phyloP scores from a whole-genome alignment of 2,113 vertebrate species.

The Xiphophorus hellerii region DNA sequence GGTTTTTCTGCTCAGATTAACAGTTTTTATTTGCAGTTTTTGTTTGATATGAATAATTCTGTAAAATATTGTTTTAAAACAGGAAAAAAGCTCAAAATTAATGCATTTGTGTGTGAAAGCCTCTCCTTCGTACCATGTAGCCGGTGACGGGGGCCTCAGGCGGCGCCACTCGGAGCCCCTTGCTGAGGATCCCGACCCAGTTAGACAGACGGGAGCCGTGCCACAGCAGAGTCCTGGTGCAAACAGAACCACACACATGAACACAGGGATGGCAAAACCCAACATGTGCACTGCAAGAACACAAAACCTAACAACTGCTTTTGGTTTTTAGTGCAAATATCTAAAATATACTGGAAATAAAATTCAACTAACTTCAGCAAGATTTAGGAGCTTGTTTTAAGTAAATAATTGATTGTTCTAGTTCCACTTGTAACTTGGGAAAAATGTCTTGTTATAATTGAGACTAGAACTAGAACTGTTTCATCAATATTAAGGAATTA shows the following conservation, averaged over 20 bases:
- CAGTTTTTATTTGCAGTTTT: not conserved
- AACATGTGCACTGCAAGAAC: not conserved
- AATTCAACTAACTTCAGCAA: no score
- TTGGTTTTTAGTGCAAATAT: no score
- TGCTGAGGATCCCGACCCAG: conserved; percentile 90
- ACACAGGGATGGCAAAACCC: not conserved
- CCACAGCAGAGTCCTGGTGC: conserved; percentile 87
- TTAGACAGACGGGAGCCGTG: conserved; percentile 91
- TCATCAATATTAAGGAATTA: no score
- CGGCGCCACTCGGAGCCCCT: conserved; percentile 88
- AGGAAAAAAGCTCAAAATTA: not conserved
- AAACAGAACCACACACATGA: conserved; percentile 12
- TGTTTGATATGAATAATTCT: not conserved
- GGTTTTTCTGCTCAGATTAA: not conserved
- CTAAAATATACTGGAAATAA: no score
- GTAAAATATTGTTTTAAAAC: not conserved
- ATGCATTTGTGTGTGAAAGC: no score
- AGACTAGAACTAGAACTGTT: no score
- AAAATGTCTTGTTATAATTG: no score
- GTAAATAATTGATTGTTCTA: no score
- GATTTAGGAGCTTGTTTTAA: no score
- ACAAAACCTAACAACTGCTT: no score
- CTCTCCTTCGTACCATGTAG: conserved; percentile 85
- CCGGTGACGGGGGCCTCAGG: conserved; percentile 90
- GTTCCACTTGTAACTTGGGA: no score